Evolutionary conservation across 2,888 invertebrate genomes (phyloP), one percentile per base, ranked within the genome.

Genomic region (Chamaedrilus cognettii): DNA sequence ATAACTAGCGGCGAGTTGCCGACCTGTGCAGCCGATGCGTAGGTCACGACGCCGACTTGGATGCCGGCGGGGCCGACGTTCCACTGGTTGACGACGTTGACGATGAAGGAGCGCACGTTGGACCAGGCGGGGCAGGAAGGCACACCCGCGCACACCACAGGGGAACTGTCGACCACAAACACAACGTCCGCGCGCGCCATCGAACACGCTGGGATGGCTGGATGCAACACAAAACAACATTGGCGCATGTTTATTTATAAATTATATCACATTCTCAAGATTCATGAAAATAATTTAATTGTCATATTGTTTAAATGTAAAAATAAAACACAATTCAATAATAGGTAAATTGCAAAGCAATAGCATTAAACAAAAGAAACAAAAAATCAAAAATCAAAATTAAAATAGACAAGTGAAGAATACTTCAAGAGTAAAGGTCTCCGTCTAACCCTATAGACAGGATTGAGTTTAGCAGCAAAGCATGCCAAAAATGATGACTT

Each of bases 161-260:
- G 55, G 28, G 55, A 52, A 26, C 55, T 52, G 55, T 52, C 55
- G 19, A 52, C 55, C 5, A 52, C 15, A 23, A 52, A 52, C 11
- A 52, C 55, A 26, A 52, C 55, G 55, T 52, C 55, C 26, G 55
- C 55, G 11, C 55, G 55, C 11, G 55, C 55, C 7, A 52, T 23
- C 7, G 55, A 52, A 23, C 55, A 52, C 11, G 15, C 7, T 52
- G 55, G 19, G 11, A 26, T 52, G 26, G 55, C 55, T 52, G 28
- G 26, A 52, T 19, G n/a, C 52, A 51, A 32, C 19, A 33, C 19
- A 42, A 7, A 7, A 42, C 11, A 11, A 42, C 42, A 42, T 42
- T 42, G 7, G 42, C 19, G 7, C 19, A 19, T 42, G 42, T 42
- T 42, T 42, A 42, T 42, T 42, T 42, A 11, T 42, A 42, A 42